Base-by-base conservation (phyloP, 2,113 vertebrate species). In the Stigmatopora nigra region DNA sequence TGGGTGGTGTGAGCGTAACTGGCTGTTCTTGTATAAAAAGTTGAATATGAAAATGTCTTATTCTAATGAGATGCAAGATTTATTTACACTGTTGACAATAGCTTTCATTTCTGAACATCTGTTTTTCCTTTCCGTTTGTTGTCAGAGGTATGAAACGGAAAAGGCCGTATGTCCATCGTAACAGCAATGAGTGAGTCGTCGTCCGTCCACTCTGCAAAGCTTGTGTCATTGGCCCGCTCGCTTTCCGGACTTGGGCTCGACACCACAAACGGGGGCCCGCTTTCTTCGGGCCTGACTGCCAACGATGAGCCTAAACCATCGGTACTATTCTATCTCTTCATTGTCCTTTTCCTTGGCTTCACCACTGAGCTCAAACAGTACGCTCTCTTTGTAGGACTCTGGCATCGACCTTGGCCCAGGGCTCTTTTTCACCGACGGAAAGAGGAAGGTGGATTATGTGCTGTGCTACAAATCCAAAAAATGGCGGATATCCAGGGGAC, bases 371-470 rank as follows among this genome's bases (percentile, higher is more conserved):
- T 31, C 46, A 63, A 11, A 4, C 14, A 6, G 35, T 19, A 5
- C 52, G 1, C 49, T 69, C 48, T 75, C 36, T 76, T 12, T 69
- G 12, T 60, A 88, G 86, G 82, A 80, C 20, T 64, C 69, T 9
- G 0, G 78, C 64, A 88, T 86, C 46, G 88, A 89, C 35, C 73
- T 90, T 13, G 85, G 84, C 35, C 82, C 79, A 35, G 83, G 86
- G 45, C 89, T 93, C 84, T 92, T 87, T 79, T 97, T 98, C 70
- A 77, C 86, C 1, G 94, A 98, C 78, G 94, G 90, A 71, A 91
- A 87, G 77, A 93, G 92, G 71, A 98, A 95, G 86, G 95, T 98
- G 0, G 97, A 99, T 80, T 99, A 98, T 0, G 89, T 99, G 38
- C 86, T 99, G 1, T 93, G 88, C 31, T 98, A 97, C 79, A 93